A percentile compares a stretch with the other conserved stretches of the same genome.
phyloP scores from a whole-genome alignment of 2,888 invertebrate genomes.

The Nudaria mundana region DNA sequence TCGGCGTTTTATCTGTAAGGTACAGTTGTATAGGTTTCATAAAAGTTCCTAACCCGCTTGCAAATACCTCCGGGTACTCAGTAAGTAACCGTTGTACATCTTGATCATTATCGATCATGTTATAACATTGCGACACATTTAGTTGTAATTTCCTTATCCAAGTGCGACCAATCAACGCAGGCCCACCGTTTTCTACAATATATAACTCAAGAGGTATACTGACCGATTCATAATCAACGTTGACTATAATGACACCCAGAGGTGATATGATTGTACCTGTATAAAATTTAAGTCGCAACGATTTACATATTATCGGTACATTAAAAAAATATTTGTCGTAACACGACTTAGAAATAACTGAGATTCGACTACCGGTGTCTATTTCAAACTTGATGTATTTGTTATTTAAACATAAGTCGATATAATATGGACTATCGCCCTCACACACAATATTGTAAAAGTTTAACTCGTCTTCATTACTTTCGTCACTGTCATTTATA shows the following conservation, averaged over 20 bases:
- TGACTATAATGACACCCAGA: neutral
- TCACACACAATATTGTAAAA: slow-evolving; percentile 1
- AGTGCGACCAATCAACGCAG: slow-evolving; percentile 6
- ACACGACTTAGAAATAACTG: neutral
- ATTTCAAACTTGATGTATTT: slow-evolving; percentile 1
- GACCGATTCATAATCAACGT: neutral
- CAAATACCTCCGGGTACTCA: neutral
- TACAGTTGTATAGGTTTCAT: neutral
- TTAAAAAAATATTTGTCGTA: neutral
- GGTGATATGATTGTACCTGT: neutral
- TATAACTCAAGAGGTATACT: neutral
- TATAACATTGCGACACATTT: slow-evolving; percentile 2
- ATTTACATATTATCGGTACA: neutral
- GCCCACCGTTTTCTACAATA: slow-evolving; percentile 2
- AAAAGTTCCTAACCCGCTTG: neutral
- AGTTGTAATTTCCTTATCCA: neutral
- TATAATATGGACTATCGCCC: slow-evolving; percentile 3
- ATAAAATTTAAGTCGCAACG: neutral
- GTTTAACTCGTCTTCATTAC: slow-evolving; percentile 1
- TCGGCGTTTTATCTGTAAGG: neutral
- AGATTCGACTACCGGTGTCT: slow-evolving; percentile 5
- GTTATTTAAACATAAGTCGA: neutral
- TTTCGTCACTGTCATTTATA: neutral
- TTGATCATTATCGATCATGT: neutral
- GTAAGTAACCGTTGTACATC: neutral